These are phyloP conservation scores for Gymnogyps californianus DNA, from an alignment of 2,113 vertebrate genomes.

Conservation along the genomic window DNA sequence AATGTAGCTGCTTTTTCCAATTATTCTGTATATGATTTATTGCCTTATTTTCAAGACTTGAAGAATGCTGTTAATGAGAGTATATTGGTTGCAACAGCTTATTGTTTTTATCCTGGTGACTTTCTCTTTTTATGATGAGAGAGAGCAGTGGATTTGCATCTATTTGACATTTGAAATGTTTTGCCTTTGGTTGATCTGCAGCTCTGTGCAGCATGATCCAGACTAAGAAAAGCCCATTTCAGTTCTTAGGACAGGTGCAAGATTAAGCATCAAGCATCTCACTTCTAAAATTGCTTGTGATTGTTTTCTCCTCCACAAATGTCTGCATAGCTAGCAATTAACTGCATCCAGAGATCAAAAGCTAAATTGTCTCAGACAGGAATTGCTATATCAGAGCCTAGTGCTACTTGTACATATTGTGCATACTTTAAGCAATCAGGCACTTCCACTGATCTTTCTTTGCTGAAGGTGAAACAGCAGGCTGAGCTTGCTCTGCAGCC, in stretches of 20 bases:
- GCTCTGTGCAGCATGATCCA: neutral
- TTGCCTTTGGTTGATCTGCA: neutral
- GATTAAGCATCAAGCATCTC: constrained; percentile 49
- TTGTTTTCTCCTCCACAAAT: neutral
- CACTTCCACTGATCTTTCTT: neutral
- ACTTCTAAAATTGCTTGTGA: constrained; percentile 2
- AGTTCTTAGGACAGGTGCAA: constrained; percentile 58
- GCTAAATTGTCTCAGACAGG: neutral
- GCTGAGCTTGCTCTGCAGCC: neutral
- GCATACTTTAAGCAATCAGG: neutral
- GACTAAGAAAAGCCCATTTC: neutral
- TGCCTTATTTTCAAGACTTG: neutral
- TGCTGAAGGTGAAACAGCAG: neutral
- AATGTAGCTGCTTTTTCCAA: neutral
- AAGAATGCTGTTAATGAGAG: neutral
- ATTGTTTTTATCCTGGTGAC: constrained; percentile 10
- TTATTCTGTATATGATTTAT: constrained; percentile 12
- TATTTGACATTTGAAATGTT: constrained; percentile 6
- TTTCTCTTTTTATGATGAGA: neutral
- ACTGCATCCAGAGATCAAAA: constrained; percentile 20
- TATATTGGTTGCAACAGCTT: neutral
- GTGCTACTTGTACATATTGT: neutral
- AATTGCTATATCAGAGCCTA: neutral
- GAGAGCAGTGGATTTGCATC: constrained; percentile 3
- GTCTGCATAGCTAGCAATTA: constrained; percentile 29